Conservation (phyloP, 2,888 invertebrate genomes). For the Caenorhabditis sp. region DNA sequence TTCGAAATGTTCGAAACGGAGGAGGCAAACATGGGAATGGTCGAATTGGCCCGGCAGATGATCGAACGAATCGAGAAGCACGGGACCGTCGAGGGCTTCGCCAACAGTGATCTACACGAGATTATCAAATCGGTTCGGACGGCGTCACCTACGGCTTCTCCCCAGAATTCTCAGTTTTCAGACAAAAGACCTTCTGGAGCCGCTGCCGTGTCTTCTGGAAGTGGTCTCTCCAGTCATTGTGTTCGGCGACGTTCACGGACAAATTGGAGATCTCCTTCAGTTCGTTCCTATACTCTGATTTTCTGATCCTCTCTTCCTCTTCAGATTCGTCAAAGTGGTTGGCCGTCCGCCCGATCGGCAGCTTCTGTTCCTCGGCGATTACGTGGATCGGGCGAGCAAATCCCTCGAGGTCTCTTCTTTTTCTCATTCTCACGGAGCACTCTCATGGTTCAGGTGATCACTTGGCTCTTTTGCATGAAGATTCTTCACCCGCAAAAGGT, state of each 20-base stretch:
- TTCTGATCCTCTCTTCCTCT: too few relatives aligned
- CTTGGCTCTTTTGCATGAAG: conserved; percentile 70
- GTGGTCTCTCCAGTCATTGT: conserved; percentile 61
- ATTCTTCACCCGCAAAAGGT: conserved; percentile 60
- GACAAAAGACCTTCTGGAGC: conserved; percentile 50
- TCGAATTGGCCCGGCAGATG: conserved; percentile 44
- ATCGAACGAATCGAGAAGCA: conserved; percentile 35
- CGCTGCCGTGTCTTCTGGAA: conserved; percentile 56
- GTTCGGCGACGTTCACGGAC: conserved; percentile 70
- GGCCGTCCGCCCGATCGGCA: conserved; percentile 64
- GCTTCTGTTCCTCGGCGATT: conserved; percentile 70
- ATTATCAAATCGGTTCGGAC: conserved; percentile 22
- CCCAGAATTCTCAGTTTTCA: too few relatives aligned
- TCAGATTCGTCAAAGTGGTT: conserved; percentile 47
- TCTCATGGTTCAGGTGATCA: conserved; percentile 44
- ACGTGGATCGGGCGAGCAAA: conserved; percentile 66
- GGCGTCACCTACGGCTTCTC: too few relatives aligned
- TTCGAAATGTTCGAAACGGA: conserved; percentile 26
- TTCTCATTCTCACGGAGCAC: not conserved
- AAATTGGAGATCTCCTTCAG: conserved; percentile 65
- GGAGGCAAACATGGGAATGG: conserved; percentile 25
- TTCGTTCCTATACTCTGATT: too few relatives aligned
- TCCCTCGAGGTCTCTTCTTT: conserved; percentile 65
- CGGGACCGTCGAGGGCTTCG: conserved; percentile 57
- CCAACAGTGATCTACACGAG: conserved; percentile 34